Conservation (phyloP, 2,113 vertebrate genomes). For the Vicugna pacos region DNA sequence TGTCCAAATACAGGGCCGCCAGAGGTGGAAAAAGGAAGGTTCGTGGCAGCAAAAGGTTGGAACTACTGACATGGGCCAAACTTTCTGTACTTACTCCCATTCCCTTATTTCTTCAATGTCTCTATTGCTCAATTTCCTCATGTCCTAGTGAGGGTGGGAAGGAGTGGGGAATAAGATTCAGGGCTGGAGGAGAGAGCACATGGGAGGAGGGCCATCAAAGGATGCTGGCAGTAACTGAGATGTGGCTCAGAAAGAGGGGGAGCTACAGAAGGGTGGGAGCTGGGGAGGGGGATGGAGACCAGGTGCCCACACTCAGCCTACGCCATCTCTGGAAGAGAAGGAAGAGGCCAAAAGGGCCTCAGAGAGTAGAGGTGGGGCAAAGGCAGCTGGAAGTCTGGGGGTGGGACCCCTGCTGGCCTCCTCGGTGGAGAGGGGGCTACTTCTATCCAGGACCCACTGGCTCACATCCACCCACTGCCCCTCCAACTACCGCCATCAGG, state of each 20-base stretch:
- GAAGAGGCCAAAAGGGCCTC: background rate
- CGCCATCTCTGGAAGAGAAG: background rate
- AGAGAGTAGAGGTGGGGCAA: background rate
- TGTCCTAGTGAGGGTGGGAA: background rate
- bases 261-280: background rate
- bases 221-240: background rate
- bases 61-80: background rate
- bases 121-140: background rate
- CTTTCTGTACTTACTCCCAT: background rate
- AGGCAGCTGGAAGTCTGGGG: too few relatives aligned
- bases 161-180: background rate
- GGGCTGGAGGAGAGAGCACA: background rate
- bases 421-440: background rate
- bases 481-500: background rate
- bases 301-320: background rate
- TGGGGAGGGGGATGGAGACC: background rate
- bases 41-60: background rate
- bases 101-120: background rate
- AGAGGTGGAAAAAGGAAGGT: background rate
- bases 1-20: background rate
- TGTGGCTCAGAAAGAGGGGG: background rate
- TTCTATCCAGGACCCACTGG: background rate
- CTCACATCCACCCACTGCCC: background rate
- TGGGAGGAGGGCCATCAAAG: background rate
- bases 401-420: background rate